Evolutionary conservation across 2,888 invertebrate genomes (phyloP), one percentile per base, ranked within the genome.

Genomic region (Asteroscopus sphinx): DNA sequence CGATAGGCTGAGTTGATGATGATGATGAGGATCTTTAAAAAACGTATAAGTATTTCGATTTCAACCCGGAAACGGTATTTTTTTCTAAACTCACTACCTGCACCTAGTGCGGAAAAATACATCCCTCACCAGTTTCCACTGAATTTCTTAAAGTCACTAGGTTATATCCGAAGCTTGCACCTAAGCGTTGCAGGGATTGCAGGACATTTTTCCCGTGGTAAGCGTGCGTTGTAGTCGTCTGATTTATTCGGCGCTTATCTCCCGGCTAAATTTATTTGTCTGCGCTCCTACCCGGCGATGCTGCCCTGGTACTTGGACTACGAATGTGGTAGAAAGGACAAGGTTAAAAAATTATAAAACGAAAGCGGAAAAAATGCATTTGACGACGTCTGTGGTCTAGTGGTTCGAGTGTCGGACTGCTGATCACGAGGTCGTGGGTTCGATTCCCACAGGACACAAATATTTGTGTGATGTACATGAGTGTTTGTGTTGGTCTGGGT

Each of bases 181-280:
- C 51, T 68, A 35, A 57, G 74, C 46, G 64, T n/a, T 57, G 76
- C 68, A 56, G n/a, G n/a, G n/a, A n/a, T n/a, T n/a, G 52, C 46
- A 53, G 61, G 30, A 44, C 68, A 76, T 80, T 86, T 87, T 87
- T 86, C 80, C 75, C 74, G 80, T 79, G 75, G 73, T 77, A 71
- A 76, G 70, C 78, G 76, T 81, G 82, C 77, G 79, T 76, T 77
- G 81, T 76, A 72, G 64, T 75, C 65, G 68, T 44, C 86, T 91
- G 93, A 94, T 93, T 94, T 94, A 93, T 93, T 83, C 82, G 78
- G 79, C 90, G 92, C 93, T 93, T 93, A 94, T 93, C 93, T 92
- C 85, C 77, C 77, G 68, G 78, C 83, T 86, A 88, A 90, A 94
- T 94, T 94, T 94, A 93, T 94, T 90, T 91, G 93, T 94, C 93